These are phyloP conservation scores for Oenanthe oenanthe DNA, from an alignment of 2,113 vertebrate genomes.

Conservation along the genomic window DNA sequence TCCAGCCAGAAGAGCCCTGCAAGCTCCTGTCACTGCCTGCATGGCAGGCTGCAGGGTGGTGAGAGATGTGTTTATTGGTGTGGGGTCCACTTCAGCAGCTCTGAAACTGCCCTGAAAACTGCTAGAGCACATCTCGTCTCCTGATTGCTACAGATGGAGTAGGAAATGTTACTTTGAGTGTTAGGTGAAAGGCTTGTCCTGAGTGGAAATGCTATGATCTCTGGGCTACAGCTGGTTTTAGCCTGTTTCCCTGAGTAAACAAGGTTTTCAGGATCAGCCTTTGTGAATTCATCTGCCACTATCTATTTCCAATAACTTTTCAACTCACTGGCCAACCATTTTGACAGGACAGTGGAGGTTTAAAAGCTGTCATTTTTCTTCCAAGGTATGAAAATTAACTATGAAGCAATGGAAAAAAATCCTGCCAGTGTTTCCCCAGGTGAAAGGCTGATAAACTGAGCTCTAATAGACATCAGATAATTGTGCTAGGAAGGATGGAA, in stretches of 20 bases:
- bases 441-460: not conserved
- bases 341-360: not conserved
- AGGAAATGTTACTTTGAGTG: not conserved
- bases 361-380: not conserved
- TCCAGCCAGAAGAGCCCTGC: not conserved
- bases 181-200: not conserved
- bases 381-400: not conserved
- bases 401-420: not conserved
- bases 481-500: not conserved
- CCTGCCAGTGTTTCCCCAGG: not conserved
- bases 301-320: not conserved
- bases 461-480: not conserved
- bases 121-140: not conserved
- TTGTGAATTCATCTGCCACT: not conserved
- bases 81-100: not conserved
- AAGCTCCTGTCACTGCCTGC: fast-evolving
- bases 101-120: not conserved
- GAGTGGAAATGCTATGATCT: not conserved
- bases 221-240: not conserved
- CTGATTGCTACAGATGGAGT: not conserved
- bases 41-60: not conserved
- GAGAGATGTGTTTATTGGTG: fast-evolving
- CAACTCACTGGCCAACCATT: not conserved
- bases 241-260: not conserved
- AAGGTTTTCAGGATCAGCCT: not conserved